Conservation (phyloP, 2,797 vertebrate genomes). For the Lutjanus campechanus region DNA sequence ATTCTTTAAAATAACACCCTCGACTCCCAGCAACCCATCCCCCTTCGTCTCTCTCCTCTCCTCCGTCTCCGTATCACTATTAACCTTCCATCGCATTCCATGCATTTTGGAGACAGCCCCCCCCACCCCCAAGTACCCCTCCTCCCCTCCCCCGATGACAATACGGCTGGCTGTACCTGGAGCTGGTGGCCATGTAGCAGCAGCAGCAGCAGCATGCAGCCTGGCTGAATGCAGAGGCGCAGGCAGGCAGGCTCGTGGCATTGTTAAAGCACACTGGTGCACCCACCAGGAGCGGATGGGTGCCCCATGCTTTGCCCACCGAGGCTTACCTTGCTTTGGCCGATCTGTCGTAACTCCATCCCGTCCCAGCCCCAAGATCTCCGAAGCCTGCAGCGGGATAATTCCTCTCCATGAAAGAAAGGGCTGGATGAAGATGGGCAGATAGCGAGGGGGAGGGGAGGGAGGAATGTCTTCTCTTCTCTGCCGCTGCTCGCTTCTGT, state of each 20-base stretch:
- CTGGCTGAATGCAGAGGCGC: constrained; percentile 32
- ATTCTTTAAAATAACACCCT: constrained; percentile 43
- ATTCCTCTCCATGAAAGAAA: constrained; percentile 88
- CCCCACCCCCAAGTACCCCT: constrained; percentile 24
- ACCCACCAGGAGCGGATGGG: constrained; percentile 19
- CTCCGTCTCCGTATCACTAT: constrained; percentile 74
- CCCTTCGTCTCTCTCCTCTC: constrained; percentile 62
- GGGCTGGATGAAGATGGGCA: constrained; percentile 83
- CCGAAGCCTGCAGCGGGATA: constrained; percentile 87
- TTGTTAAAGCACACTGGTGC: constrained; percentile 70
- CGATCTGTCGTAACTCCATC: constrained; percentile 88
- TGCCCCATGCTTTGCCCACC: constrained; percentile 46
- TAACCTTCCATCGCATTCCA: constrained; percentile 85
- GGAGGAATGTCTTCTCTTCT: constrained; percentile 80
- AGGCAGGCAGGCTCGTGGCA: constrained; percentile 47
- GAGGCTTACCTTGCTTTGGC: constrained; percentile 86
- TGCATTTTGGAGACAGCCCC: constrained; percentile 81
- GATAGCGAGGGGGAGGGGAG: constrained; percentile 79
- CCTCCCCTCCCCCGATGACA: constrained; percentile 67
- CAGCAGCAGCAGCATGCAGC: constrained; percentile 55
- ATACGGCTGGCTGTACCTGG: constrained; percentile 78
- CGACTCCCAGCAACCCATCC: constrained; percentile 71
- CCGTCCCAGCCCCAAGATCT: constrained; percentile 86
- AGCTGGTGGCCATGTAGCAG: constrained; percentile 64
- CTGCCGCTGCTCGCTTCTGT: constrained; percentile 77